Conservation (phyloP, 2,888 invertebrate species). For the Eurois occulta region DNA sequence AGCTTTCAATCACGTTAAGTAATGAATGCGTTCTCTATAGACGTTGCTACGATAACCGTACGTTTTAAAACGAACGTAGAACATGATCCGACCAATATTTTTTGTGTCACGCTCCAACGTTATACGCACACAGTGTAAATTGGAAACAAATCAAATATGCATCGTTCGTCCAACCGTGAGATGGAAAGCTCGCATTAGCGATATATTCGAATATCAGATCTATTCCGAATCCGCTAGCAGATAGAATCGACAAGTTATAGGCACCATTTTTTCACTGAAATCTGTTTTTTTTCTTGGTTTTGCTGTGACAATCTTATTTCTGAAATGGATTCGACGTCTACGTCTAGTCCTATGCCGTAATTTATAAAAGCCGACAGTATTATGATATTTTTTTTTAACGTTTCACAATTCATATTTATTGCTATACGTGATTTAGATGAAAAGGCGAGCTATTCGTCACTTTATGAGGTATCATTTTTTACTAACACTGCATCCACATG, state of each 20-base stretch:
- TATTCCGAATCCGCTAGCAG: conserved; percentile 75
- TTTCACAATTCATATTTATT: conserved; percentile 30
- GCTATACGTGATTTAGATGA: conserved; percentile 22
- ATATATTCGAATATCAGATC: conserved; percentile 79
- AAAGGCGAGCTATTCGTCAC: conserved; percentile 30
- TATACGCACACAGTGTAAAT: conserved; percentile 81
- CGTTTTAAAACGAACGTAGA: conserved; percentile 63
- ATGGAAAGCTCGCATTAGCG: conserved; percentile 86
- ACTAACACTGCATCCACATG: conserved; percentile 46
- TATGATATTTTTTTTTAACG: conserved; percentile 31
- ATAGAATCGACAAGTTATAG: conserved; percentile 76
- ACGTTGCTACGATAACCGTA: conserved; percentile 46
- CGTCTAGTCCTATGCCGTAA: conserved; percentile 40
- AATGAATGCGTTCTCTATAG: conserved; percentile 63
- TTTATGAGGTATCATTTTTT: conserved; percentile 59
- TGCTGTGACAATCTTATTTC: conserved; percentile 65
- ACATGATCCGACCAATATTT: conserved; percentile 77
- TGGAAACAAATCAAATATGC: conserved; percentile 90
- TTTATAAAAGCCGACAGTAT: conserved; percentile 45
- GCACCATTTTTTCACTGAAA: conserved; percentile 73
- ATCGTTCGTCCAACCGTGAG: conserved; percentile 86
- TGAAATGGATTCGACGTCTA: conserved; percentile 33
- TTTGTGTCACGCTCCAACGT: conserved; percentile 75
- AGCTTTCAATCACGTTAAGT: conserved; percentile 67
- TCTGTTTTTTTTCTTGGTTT: conserved; percentile 70